Evolutionary conservation across 2,888 invertebrate genomes (phyloP), one percentile per base, ranked within the genome.

Genomic region (Marronus borbonicus): DNA sequence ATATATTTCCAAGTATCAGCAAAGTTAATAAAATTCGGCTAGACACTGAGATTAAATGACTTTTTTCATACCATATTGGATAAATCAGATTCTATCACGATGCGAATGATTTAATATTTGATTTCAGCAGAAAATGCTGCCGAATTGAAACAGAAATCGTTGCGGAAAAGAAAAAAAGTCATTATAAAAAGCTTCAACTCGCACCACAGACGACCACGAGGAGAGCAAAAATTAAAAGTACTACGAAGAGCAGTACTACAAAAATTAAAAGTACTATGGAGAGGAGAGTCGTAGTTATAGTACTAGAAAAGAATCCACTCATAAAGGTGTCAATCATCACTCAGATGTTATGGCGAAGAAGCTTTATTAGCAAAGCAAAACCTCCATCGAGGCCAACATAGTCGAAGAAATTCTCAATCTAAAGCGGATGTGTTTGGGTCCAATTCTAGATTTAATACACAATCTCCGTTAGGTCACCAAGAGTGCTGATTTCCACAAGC

Each of bases 171-270:
- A 92, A 92, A 83, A 93, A 93, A 81, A 92, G 93, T 0, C 92
- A 92, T 90, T 14, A 91, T 92, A 85, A 92, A 93, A 85, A 93
- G 93, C n/a, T 93, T 91, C 86, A 92, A 90, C 3, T 92, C 92
- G 1, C 92, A 92, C 85, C 92, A 92, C 84, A 93, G 93, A 17
- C 24, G 24, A 24, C 83, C 93, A 93, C 82, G 93, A 93, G 83
- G 90, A 92, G 82, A 92, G 92, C 78, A 92, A 92, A 85, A 90
- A 92, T 3, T 92, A 93, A 84, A 92, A 90, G 83, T 93, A 91
- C 88, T 93, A 92, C 83, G 92, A 92, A 84, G 92, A 91, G 0
- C n/a, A n/a, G n/a, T n/a, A n/a, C n/a, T n/a, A n/a, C 78, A 92
- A 92, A 85, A 90, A 92, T 3, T 92, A 93, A 84, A 92, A 90